Evolutionary conservation across 2,888 invertebrate genomes (phyloP).

Genomic region (Ceriagrion tenellum): DNA sequence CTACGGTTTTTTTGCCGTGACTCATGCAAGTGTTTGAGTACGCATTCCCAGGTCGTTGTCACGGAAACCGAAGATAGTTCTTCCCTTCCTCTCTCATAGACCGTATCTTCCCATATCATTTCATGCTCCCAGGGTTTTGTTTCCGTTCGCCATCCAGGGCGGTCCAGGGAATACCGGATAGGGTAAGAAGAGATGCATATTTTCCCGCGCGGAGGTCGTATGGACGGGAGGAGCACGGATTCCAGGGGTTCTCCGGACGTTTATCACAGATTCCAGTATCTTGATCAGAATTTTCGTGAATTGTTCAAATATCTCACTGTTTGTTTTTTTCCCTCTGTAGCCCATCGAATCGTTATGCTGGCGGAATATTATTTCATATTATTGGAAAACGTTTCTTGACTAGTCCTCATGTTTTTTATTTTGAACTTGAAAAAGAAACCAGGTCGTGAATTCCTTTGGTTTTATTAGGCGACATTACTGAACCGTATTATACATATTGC

Average conservation of each 20-base stretch:
- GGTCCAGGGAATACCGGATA: background rate
- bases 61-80: background rate
- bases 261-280: background rate
- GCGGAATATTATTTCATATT: background rate
- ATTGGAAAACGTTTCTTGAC: background rate
- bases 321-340: no score
- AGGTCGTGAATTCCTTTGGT: no score
- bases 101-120: constrained; percentile 15
- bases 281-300: background rate
- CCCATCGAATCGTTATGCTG: background rate
- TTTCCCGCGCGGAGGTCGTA: background rate
- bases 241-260: background rate
- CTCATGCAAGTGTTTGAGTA: constrained; percentile 2
- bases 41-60: constrained; percentile 1
- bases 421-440: no score
- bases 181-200: background rate
- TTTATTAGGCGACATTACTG: no score
- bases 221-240: background rate
- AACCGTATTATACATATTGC: no score
- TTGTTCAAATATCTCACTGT: background rate
- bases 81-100: background rate
- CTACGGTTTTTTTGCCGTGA: background rate
- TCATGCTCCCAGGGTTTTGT: background rate
- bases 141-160: background rate
- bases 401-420: no score